Conservation (phyloP, 2,888 invertebrate genomes). For the Caenorhabditis japonica region DNA sequence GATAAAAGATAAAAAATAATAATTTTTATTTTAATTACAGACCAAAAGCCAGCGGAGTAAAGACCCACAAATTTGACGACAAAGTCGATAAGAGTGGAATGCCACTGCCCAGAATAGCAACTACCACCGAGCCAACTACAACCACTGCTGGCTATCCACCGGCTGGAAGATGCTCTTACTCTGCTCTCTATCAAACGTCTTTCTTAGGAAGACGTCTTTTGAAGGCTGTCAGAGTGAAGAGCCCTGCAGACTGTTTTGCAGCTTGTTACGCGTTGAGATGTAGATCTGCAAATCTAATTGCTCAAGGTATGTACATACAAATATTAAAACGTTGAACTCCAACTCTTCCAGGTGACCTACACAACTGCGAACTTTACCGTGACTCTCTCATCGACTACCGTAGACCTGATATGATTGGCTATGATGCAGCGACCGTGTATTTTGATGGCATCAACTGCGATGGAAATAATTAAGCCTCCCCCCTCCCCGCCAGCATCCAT, state of each 20-base stretch:
- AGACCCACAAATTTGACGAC: conserved; percentile 60
- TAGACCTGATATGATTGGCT: conserved; percentile 71
- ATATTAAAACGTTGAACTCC: background rate
- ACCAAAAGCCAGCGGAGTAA: conserved; percentile 53
- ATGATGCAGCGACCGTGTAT: conserved; percentile 72
- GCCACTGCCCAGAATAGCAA: conserved; percentile 49
- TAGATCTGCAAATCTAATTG: conserved; percentile 75
- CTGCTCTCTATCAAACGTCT: conserved; percentile 74
- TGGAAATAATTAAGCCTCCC: conserved; percentile 31
- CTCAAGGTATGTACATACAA: conserved; percentile 47
- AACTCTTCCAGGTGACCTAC: conserved; percentile 47
- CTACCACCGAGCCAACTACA: conserved; percentile 56
- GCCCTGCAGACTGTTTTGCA: conserved; percentile 70
- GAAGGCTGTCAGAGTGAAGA: conserved; percentile 62
- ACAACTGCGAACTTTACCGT: conserved; percentile 66
- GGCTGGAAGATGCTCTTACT: conserved; percentile 73
- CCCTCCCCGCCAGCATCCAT: too few relatives aligned
- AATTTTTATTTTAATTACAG: background rate
- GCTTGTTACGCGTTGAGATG: conserved; percentile 72
- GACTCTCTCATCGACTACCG: conserved; percentile 76
- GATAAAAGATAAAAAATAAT: background rate
- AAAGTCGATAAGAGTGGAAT: conserved; percentile 54
- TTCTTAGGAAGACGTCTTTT: conserved; percentile 65
- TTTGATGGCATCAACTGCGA: conserved; percentile 76
- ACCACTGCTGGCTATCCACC: conserved; percentile 65